These are phyloP conservation scores for Chondrilla cf. caribensis DNA, from an alignment of 37 sponge, comb jelly and placozoan genomes.

Conservation along the genomic window DNA sequence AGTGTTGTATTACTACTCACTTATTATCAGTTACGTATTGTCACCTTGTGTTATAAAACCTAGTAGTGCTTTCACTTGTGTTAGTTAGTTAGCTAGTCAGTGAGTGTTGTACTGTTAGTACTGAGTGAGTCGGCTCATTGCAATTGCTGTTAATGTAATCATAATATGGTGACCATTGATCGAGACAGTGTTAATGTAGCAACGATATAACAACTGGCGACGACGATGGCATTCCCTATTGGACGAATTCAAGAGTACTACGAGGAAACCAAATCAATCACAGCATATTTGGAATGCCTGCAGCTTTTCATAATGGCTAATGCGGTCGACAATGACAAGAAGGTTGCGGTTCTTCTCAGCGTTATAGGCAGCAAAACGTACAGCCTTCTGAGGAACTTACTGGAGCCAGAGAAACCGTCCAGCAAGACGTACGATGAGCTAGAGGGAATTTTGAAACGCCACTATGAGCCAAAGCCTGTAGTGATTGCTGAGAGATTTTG, in stretches of 20 bases:
- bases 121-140: too few species aligned
- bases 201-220: constrained; percentile 25
- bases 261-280: not conserved
- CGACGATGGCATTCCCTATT: not conserved
- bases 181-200: too few species aligned
- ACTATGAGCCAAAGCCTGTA: constrained; percentile 23
- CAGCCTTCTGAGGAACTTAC: not conserved
- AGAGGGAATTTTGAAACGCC: not conserved
- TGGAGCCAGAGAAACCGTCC: not conserved
- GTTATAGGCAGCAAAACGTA: constrained; percentile 25
- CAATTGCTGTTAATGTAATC: too few species aligned
- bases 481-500: constrained; percentile 13
- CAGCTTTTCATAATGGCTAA: constrained; percentile 17
- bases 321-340: not conserved
- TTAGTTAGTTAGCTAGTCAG: too few species aligned
- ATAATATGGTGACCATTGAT: too few species aligned
- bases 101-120: too few species aligned
- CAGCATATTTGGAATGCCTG: constrained; percentile 1
- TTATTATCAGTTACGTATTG: too few species aligned
- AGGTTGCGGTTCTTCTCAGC: constrained; percentile 21
- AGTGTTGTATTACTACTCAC: too few species aligned
- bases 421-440: not conserved
- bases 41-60: too few species aligned
- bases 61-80: too few species aligned
- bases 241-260: not conserved